Conservation (phyloP, 1,140 invertebrate species). For the Eubasilissa regina region DNA sequence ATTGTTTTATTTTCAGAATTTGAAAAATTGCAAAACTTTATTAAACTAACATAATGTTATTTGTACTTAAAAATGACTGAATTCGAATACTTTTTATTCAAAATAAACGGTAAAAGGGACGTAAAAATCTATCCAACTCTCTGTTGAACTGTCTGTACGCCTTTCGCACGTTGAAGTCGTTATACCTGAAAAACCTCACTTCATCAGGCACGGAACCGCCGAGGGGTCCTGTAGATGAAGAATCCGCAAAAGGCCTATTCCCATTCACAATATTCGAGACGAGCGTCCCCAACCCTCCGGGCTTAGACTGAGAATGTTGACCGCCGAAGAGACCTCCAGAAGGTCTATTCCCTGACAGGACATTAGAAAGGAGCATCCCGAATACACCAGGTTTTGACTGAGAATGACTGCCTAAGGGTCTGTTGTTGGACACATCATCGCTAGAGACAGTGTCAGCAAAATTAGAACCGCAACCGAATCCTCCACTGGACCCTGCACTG, state of each 20-base stretch:
- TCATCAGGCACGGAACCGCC: conserved; percentile 20
- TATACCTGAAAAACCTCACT: neutral
- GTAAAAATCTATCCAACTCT: conserved; percentile 52
- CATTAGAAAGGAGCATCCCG: neutral
- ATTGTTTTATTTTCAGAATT: too few species aligned
- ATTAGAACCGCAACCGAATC: neutral
- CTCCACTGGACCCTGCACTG: neutral
- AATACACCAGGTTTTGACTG: neutral
- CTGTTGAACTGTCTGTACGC: conserved; percentile 46
- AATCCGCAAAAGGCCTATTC: neutral
- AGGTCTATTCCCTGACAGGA: conserved; percentile 2
- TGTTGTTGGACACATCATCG: neutral
- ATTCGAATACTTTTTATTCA: neutral
- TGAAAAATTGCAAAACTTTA: too few species aligned
- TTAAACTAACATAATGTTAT: neutral
- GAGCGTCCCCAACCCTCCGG: neutral
- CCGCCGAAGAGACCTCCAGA: too few species aligned
- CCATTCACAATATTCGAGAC: neutral
- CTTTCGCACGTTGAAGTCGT: conserved; percentile 37
- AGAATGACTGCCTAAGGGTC: neutral
- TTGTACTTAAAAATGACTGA: conserved; percentile 16
- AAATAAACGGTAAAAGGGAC: conserved; percentile 52
- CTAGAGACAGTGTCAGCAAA: neutral
- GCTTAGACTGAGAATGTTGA: neutral
- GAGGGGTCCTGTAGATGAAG: conserved; percentile 16